Conservation (phyloP, 2,797 vertebrate species). For the Chaenodraco wilsoni region DNA sequence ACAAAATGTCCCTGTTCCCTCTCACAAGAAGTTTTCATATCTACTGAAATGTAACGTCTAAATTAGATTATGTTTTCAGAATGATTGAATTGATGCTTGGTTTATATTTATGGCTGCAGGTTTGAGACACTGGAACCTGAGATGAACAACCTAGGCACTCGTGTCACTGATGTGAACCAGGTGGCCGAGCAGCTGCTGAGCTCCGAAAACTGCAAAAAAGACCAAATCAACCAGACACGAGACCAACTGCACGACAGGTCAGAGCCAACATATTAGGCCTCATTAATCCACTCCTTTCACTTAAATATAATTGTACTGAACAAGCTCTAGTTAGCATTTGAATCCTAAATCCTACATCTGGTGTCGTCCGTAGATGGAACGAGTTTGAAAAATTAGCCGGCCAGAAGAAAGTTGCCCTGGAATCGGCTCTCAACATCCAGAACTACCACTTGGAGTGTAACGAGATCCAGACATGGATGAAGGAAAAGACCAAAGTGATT, state of each 20-base stretch:
- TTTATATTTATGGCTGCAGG: conserved; percentile 72
- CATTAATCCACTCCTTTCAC: neutral
- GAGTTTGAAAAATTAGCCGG: conserved; percentile 88
- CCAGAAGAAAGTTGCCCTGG: conserved; percentile 89
- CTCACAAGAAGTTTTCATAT: too few relatives aligned
- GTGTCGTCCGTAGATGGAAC: conserved; percentile 85
- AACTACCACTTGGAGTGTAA: conserved; percentile 96
- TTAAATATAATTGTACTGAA: neutral
- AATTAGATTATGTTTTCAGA: conserved; percentile 1
- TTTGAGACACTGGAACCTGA: conserved; percentile 97
- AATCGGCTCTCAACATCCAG: conserved; percentile 93
- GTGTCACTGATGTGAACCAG: conserved; percentile 89
- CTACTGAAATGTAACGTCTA: too few relatives aligned
- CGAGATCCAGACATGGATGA: conserved; percentile 95
- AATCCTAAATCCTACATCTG: conserved; percentile 14
- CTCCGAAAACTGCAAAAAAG: conserved; percentile 87
- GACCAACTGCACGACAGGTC: conserved; percentile 93
- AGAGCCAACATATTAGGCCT: conserved; percentile 21
- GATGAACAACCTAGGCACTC: conserved; percentile 89
- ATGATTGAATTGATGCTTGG: conserved; percentile 14
- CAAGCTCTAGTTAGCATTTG: neutral
- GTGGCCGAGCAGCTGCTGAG: conserved; percentile 87
- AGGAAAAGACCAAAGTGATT: conserved; percentile 95
- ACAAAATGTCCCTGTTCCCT: neutral
- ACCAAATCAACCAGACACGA: conserved; percentile 88